Evolutionary conservation across 2,888 invertebrate species (phyloP), one percentile per base, ranked within the genome.

Genomic region (Drosophila neoperkinsi): DNA sequence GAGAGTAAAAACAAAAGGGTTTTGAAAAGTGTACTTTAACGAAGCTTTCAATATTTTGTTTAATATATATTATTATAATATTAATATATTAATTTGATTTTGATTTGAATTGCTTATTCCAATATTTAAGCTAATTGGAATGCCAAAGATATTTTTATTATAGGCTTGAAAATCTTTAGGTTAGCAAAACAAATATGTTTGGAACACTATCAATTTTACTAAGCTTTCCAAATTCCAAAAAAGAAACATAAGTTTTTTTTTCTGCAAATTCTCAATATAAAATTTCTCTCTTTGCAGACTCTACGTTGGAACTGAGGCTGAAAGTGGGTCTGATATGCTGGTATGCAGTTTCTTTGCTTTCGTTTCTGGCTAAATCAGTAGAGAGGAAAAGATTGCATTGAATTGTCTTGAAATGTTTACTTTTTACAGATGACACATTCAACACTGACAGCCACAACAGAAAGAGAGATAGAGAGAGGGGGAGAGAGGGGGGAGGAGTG

Each of bases 381-480:
- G 34, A 30, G 34, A 50, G 34, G 52, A 65, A 56, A 64, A 18
- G 28, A 62, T 30, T n/a, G 46, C 49, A 21, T 57, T 28, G 62
- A 18, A 65, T 41, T 62, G 64, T 69, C n/a, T 79, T 71, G 31
- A 65, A 73, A 38, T 61, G 55, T 71, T 71, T 71, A 61, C 52
- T 55, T 69, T 65, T 43, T 38, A 50, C 57, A 62, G 61, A 57
- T 81, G 81, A 82, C 84, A 80, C 57, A 61, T 67, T 65, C 59
- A 59, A 59, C 63, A 70, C 31, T 30, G 75, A 51, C 51, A 82
- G 72, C 84, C 74, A 21, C 31, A 64, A 49, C 34, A 51, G 36
- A n/a, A 16, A 2, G 21, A 25, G 9, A 28, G 49, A 18, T 51
- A 34, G 43, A 9, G 30, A 4, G 25, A 4, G n/a, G 0, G 25